Evolutionary conservation across 2,888 invertebrate genomes (phyloP).

Genomic region (Ochropleura leucogaster): DNA sequence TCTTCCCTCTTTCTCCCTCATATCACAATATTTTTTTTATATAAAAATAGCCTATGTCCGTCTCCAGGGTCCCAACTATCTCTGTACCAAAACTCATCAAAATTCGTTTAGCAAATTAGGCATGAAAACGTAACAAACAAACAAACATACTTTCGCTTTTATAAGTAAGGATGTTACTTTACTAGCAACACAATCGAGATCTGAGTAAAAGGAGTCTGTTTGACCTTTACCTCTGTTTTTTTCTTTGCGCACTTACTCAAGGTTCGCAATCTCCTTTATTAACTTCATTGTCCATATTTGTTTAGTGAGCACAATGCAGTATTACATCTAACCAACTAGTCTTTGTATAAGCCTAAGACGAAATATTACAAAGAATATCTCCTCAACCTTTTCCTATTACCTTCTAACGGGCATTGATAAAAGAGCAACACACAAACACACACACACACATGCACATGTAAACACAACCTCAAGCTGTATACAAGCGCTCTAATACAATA

Average conservation of each 20-base stretch:
- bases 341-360: constrained; percentile 9
- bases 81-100: no score
- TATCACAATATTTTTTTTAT: no score
- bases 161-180: no score
- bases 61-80: no score
- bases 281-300: not conserved
- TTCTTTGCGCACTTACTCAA: not conserved
- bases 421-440: constrained; percentile 18
- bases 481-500: constrained; percentile 41
- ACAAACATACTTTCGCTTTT: no score
- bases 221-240: not conserved
- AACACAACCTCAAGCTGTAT: not conserved
- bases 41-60: no score
- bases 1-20: no score
- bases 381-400: constrained; percentile 30
- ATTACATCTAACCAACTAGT: not conserved
- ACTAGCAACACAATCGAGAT: not conserved
- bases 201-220: not conserved
- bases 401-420: constrained; percentile 11
- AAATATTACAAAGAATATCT: constrained; percentile 24
- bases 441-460: not conserved
- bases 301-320: constrained; percentile 12
- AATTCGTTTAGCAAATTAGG: no score
- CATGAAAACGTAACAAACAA: no score
- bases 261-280: constrained; percentile 6